A percentile compares a stretch with the other conserved stretches of the same genome.
phyloP scores from a whole-genome alignment of 2,113 vertebrate species.

The Candoia aspera region DNA sequence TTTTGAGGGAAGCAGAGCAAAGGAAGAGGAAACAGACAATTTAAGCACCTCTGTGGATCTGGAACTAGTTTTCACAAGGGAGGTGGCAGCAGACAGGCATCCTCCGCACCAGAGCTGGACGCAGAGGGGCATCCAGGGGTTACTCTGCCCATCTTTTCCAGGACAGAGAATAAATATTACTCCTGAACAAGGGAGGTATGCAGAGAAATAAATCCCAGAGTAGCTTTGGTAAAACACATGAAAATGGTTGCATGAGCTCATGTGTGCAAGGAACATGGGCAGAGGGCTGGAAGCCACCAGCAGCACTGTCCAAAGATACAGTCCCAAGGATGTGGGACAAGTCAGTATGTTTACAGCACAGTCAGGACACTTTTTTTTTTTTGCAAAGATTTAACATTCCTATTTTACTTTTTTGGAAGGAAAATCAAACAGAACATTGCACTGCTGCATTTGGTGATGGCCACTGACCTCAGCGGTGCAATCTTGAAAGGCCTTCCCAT shows the following conservation, averaged over 20 bases:
- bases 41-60: conserved; percentile 48
- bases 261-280: accelerated
- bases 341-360: neutral
- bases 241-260: neutral
- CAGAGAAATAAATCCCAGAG: neutral
- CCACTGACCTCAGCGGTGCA: neutral
- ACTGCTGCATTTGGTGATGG: neutral
- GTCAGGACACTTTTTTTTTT: neutral
- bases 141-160: neutral
- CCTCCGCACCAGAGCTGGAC: neutral
- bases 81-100: conserved; percentile 7
- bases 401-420: neutral
- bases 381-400: neutral
- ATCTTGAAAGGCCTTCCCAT: neutral
- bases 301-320: neutral
- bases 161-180: neutral
- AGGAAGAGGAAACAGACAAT: conserved; percentile 12
- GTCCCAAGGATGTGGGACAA: neutral
- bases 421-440: neutral
- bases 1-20: conserved; percentile 29
- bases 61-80: conserved; percentile 54
- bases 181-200: neutral
- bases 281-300: neutral
- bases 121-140: neutral
- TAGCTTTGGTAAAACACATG: neutral